phyloP scores from a whole-genome alignment of 2,888 invertebrate species.

The Amiota communis region DNA sequence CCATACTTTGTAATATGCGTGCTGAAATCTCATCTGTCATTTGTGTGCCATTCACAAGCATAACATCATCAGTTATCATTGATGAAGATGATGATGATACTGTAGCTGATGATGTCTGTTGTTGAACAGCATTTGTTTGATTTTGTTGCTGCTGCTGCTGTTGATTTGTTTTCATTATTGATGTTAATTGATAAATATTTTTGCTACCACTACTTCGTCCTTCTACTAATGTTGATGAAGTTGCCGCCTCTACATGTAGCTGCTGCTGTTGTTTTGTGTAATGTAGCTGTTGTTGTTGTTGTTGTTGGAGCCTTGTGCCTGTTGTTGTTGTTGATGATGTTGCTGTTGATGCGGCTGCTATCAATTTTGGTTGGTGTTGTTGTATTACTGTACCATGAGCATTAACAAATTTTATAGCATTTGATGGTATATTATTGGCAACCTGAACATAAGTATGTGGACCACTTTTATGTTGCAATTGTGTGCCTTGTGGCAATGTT shows the following conservation, averaged over 20 bases:
- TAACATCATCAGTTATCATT: constrained; percentile 70
- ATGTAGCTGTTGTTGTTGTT: constrained; percentile 39
- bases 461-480: constrained; percentile 64
- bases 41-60: constrained; percentile 73
- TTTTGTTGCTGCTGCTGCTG: constrained; percentile 47
- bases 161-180: constrained; percentile 46
- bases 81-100: constrained; percentile 43
- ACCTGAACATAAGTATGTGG: background rate
- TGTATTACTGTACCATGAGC: constrained; percentile 72
- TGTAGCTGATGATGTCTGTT: too few species aligned
- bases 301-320: constrained; percentile 41
- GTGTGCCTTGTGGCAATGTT: constrained; percentile 66
- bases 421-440: constrained; percentile 35
- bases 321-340: constrained; percentile 28
- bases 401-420: constrained; percentile 73
- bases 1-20: constrained; percentile 72
- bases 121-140: constrained; percentile 37
- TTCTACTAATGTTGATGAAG: constrained; percentile 46
- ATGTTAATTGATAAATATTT: constrained; percentile 49
- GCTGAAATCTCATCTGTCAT: constrained; percentile 73
- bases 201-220: constrained; percentile 41
- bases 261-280: constrained; percentile 42
- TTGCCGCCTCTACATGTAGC: constrained; percentile 40
- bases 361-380: constrained; percentile 57
- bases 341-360: too few species aligned